A percentile compares a stretch with the other conserved stretches of the same genome.
These are phyloP conservation scores for Hiodon tergisus DNA, from an alignment of 2,113 vertebrate species.

Conservation along the genomic window DNA sequence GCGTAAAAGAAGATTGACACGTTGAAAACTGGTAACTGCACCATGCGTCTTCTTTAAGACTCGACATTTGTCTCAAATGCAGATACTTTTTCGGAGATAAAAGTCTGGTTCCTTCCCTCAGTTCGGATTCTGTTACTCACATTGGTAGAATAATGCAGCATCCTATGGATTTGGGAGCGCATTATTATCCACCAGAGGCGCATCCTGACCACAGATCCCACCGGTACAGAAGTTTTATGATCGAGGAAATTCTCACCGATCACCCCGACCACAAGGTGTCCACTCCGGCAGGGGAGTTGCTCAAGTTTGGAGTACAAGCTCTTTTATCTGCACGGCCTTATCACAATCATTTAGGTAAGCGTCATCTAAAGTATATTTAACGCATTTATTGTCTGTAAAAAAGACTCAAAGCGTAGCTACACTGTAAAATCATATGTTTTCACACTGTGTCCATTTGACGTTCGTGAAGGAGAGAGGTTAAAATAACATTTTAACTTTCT, in stretches of 20 bases:
- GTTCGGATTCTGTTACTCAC: constrained; percentile 26
- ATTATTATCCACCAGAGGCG: constrained; percentile 75
- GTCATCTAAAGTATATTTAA: not conserved
- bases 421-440: too few species aligned
- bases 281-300: constrained; percentile 77
- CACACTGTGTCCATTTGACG: too few species aligned
- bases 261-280: constrained; percentile 76
- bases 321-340: constrained; percentile 83
- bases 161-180: constrained; percentile 77
- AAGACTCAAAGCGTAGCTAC: too few species aligned
- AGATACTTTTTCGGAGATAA: constrained; percentile 6
- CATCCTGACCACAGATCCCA: constrained; percentile 86
- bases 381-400: not conserved
- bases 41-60: constrained; percentile 6
- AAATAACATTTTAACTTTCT: not conserved
- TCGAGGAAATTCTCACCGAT: constrained; percentile 94
- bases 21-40: constrained; percentile 5
- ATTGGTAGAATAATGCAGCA: constrained; percentile 74
- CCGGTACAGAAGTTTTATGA: constrained; percentile 96
- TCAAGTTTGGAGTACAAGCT: constrained; percentile 93
- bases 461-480: too few species aligned
- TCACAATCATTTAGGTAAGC: constrained; percentile 85
- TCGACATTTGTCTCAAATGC: not conserved
- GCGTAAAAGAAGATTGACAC: constrained; percentile 5
- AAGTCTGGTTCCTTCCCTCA: not conserved